phyloP scores from a whole-genome alignment of 2,888 invertebrate species.

The Euclidia mi region DNA sequence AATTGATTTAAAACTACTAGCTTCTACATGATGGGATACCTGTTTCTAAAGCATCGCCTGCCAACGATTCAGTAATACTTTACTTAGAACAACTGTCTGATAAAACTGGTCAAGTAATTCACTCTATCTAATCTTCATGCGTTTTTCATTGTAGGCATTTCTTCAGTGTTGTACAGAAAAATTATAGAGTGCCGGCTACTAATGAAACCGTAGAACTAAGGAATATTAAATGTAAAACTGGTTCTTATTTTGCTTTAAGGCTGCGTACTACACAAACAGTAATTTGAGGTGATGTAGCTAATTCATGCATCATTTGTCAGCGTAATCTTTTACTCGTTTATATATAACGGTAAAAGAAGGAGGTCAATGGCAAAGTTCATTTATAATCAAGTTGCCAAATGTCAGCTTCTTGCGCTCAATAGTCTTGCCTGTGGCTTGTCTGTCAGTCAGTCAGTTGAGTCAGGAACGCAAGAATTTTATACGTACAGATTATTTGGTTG shows the following conservation, averaged over 20 bases:
- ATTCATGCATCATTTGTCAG: too few species aligned
- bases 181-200: neutral
- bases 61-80: conserved; percentile 30
- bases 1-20: conserved; percentile 62
- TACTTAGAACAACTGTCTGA: conserved; percentile 52
- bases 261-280: too few species aligned
- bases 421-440: too few species aligned
- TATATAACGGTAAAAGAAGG: too few species aligned
- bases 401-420: too few species aligned
- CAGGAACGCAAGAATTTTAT: too few species aligned
- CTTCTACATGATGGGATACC: conserved; percentile 53
- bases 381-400: too few species aligned
- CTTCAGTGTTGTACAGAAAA: neutral
- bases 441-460: too few species aligned
- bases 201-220: neutral
- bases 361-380: too few species aligned
- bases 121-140: conserved; percentile 30
- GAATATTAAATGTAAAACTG: neutral
- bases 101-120: conserved; percentile 50
- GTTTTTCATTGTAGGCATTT: conserved; percentile 20
- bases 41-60: conserved; percentile 40
- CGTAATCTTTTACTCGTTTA: too few species aligned
- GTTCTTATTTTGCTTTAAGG: neutral
- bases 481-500: too few species aligned
- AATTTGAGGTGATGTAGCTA: too few species aligned